Base-by-base conservation (phyloP, 2,797 vertebrate species). In the Yasuhikotakia modesta region DNA sequence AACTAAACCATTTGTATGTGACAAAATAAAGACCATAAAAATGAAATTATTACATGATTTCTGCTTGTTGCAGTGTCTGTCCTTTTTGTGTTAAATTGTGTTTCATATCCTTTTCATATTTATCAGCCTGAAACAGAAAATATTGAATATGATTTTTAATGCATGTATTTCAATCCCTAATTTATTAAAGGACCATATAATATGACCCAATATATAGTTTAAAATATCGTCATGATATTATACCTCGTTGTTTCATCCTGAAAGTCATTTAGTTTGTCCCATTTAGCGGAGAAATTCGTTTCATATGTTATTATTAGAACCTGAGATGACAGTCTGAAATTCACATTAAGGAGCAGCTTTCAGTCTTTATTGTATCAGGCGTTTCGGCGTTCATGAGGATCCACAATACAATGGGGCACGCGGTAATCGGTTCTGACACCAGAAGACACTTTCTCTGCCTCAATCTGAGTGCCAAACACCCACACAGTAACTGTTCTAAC, bases 391-490 rank as follows among this genome's bases (percentile, higher is more conserved):
- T 67, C 43, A 76, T 61, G 43, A 50, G 53, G 5, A 35, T 35
- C 48, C 13, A 66, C 50, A 76, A 35, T 69, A 27, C 43, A 61
- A 14, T 35, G 10, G 14, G 43, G 52, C 45, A 61, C 55, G 46
- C 11, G 0, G 8, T 60, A 48, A 77, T 69, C 65, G 2, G 64
- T 22, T 50, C 5, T 35, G 53, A 61, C 65, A 77, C 64, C 53
- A 76, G 35, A 76, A 76, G 35, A 68, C 74, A 76, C 64, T 58
- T 73, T 66, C 50, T 79, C 39, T 66, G 24, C 43, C 22, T 57
- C 48, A 64, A 61, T 22, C 46, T n/a, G 61, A 30, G 48, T 67
- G 52, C 77, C 32, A 64, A 39, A 80, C 79, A 46, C 65, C 71
- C 55, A 80, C 79, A 65, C 66, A 53, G 24, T 6, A 52, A 69